Evolutionary conservation across 2,113 vertebrate species (phyloP).

Genomic region (Zosterops borbonicus): DNA sequence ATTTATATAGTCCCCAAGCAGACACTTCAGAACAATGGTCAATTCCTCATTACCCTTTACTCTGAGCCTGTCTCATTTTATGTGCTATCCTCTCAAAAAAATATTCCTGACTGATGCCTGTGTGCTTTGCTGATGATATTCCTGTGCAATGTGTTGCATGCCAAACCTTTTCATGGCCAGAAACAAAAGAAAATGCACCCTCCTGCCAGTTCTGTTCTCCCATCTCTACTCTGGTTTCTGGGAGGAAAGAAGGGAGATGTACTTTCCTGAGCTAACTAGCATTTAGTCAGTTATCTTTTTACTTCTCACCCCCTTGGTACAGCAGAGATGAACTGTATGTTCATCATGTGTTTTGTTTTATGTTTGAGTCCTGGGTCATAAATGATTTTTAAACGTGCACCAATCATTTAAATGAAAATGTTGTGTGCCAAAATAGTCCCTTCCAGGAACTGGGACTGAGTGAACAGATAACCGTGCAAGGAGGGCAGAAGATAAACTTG

Average conservation of each 20-base stretch:
- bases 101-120: not conserved
- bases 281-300: not conserved
- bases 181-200: not conserved
- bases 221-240: not conserved
- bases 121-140: not conserved
- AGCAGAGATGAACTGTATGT: not conserved
- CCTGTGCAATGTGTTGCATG: not conserved
- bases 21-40: constrained; percentile 35
- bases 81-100: constrained; percentile 1
- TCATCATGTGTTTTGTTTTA: not conserved
- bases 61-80: constrained; percentile 33
- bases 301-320: not conserved
- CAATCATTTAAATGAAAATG: not conserved
- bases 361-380: not conserved
- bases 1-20: constrained; percentile 43
- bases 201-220: not conserved
- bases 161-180: not conserved
- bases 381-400: not conserved
- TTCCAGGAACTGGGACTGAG: not conserved
- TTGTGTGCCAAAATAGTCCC: not conserved
- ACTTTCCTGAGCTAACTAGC: not conserved
- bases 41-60: constrained; percentile 54
- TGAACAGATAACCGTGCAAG: not conserved
- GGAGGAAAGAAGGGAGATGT: not conserved
- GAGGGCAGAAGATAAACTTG: not conserved